These are phyloP conservation scores for Lindbergichthys nudifrons DNA, from an alignment of 2,797 vertebrate genomes.

Conservation along the genomic window DNA sequence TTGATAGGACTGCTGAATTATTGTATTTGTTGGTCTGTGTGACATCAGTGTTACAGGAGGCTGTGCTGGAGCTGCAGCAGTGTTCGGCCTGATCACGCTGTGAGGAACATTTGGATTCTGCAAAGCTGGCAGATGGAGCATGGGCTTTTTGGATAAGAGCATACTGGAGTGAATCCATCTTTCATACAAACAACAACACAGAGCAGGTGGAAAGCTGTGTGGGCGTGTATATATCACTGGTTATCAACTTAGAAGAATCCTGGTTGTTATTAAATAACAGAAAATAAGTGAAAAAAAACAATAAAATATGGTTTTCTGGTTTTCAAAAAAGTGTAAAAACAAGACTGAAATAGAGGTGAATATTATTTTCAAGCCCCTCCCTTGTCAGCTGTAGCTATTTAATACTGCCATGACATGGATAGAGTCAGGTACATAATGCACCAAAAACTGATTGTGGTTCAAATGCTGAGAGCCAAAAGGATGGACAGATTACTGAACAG, in stretches of 20 bases:
- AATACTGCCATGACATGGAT: no score
- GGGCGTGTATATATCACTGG: constrained; percentile 5
- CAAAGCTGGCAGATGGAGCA: constrained; percentile 68
- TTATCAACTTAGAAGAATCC: not conserved
- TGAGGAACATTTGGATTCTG: constrained; percentile 60
- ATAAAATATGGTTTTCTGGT: not conserved
- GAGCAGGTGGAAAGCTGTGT: constrained; percentile 25
- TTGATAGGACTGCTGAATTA: not conserved
- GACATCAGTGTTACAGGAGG: constrained; percentile 14
- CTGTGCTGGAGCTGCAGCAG: constrained; percentile 32
- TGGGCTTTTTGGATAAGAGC: constrained; percentile 45
- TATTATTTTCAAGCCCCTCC: no score
- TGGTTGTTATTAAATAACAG: not conserved
- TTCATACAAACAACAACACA: constrained; percentile 44
- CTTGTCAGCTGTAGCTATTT: no score
- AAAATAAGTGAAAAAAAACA: not conserved
- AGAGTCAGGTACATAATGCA: no score
- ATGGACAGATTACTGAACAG: no score
- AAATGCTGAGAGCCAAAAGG: no score
- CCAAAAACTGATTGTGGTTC: no score
- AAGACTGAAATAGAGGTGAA: no score
- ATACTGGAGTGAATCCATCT: constrained; percentile 60
- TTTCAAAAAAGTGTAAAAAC: no score
- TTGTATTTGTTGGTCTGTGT: constrained; percentile 9
- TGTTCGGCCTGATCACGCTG: constrained; percentile 54